Base-by-base conservation (phyloP, 2,113 vertebrate genomes). In the Calidris pugnax region DNA sequence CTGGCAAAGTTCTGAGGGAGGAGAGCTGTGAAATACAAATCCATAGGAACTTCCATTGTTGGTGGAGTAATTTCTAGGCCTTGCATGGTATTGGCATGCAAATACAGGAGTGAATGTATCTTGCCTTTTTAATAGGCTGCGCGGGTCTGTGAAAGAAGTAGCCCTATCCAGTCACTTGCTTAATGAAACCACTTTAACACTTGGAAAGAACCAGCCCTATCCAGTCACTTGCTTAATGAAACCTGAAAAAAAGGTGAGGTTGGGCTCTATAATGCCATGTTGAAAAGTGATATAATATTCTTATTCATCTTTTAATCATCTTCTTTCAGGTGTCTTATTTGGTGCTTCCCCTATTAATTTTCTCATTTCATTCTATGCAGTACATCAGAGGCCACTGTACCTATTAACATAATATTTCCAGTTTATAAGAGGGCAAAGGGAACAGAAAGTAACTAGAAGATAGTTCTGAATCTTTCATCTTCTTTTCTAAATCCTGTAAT, bases 381-480 rank as follows among this genome's bases (percentile, higher is more conserved):
- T 93, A 91, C 78, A 77, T 93, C 73, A 84, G 84, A 93, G 45
- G 82, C 75, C 72, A 68, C 84, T 5, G 6, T 91, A 68, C 64
- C 33, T 72, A 90, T 92, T 83, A 50, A 85, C 67, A 41, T 95
- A 87, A 74, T 92, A 93, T 79, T 95, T 91, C 87, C 89, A 94
- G 93, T 88, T 80, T 80, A 43, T 76, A 80, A 81, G 81, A 86
- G 80, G 81, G 78, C 78, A 85, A 50, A 79, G 77, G 62, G 91
- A 96, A 59, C 85, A 93, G 77, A 87, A 95, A 95, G 91, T 91
- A 95, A 75, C 90, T 84, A 62, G 77, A 89, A 91, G 90, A 71
- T 85, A 53, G 63, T 87, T 94, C 75, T 94, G 78, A 93, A 93
- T 94, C 91, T 97, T 97, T 97, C 68, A 94, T 97, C 94, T 93